A percentile compares a stretch with the other conserved stretches of the same genome.
Conservation (phyloP, 2,113 vertebrate species). For the Lepus europaeus region DNA sequence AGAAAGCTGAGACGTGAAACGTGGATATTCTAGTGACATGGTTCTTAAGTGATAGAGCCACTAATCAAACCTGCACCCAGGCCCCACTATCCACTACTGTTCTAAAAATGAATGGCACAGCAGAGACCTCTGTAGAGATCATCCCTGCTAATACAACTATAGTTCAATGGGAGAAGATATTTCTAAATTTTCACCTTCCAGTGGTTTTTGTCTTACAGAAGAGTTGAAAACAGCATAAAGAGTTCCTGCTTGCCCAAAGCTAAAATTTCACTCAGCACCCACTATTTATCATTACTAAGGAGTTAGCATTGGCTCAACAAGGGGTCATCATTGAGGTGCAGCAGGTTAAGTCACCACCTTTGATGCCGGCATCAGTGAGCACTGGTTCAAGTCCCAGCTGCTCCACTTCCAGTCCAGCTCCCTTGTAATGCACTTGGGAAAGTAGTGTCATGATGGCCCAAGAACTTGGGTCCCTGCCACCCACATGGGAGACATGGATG, state of each 20-base stretch:
- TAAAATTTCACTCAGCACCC: neutral
- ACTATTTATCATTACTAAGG: neutral
- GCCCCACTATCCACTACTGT: neutral
- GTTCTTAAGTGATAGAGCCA: neutral
- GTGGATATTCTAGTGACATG: neutral
- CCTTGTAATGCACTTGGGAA: no score
- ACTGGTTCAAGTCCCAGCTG: no score
- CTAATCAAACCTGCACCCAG: neutral
- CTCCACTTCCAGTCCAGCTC: no score
- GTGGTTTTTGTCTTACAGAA: constrained; percentile 45
- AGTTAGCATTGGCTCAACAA: neutral
- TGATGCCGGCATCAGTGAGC: no score
- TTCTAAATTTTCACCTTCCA: constrained; percentile 8
- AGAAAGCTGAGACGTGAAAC: neutral
- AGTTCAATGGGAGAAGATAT: neutral
- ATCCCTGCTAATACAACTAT: neutral
- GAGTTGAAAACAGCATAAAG: neutral
- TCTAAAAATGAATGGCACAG: neutral
- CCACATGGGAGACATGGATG: no score
- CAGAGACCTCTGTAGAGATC: neutral
- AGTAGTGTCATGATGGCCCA: no score
- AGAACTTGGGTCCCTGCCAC: no score
- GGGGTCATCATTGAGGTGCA: no score
- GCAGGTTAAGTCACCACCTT: no score
- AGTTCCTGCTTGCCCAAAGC: neutral